Evolutionary conservation across 2,888 invertebrate species (phyloP), one percentile per base, ranked within the genome.

Genomic region (Mesorhabditis spiculigera): DNA sequence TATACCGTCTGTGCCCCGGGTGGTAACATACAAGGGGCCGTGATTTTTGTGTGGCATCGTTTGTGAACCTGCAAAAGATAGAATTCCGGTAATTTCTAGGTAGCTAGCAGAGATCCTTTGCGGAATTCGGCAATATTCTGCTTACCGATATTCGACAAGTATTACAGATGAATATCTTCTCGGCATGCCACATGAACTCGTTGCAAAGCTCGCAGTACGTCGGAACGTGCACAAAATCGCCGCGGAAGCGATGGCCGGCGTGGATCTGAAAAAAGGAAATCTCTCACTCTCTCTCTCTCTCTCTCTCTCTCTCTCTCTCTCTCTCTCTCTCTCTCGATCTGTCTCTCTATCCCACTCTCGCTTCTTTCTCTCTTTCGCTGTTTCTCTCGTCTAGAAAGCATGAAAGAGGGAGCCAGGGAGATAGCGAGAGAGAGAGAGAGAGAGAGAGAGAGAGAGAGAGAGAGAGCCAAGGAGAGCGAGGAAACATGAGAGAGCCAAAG

Each of bases 191-290:
- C 91, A 95, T 93, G 91, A 92, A 83, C 70, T 82, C 78, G 76
- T 78, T 85, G 88, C 95, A 95, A 75, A 94, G 92, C 88, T 96
- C 95, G 87, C 95, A 96, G 81, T 93, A 94, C 4, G 95, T 95
- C 13, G 94, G 94, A 84, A 95, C 95, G 88, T 94, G 95, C 82
- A 95, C 93, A 87, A 94, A 93, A 67, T 93, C 93, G 82, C 92
- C 88, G 68, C 92, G 90, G 88, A 94, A 95, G 71, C 91, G 91
- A 86, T 95, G 95, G 45, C 92, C 93, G 77, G 91, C 90, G 87
- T 91, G 91, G 81, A 90, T 90, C 88, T 89, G 86, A 66, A 86
- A n/a, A n/a, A n/a, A n/a, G n/a, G n/a, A n/a, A n/a, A 28, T 28
- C 1, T 28, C 28, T 1, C 28, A 28, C 28, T 28, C 28, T 28